Conservation (phyloP, 2,797 vertebrate genomes). For the Falco biarmicus region DNA sequence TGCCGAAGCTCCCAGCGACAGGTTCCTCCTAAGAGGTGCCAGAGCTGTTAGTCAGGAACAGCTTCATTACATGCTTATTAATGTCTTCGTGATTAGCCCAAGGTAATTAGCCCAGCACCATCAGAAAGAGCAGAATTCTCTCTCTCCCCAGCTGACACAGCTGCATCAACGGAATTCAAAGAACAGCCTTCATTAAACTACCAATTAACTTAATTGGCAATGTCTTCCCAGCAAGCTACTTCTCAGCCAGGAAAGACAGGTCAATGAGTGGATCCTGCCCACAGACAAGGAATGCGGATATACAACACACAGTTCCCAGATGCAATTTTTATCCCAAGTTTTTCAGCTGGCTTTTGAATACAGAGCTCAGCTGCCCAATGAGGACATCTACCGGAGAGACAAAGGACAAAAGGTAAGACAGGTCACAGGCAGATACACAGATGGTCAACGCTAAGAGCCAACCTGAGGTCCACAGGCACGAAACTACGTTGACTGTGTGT, state of each 20-base stretch:
- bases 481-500: not conserved
- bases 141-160: not conserved
- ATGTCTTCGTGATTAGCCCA: not conserved
- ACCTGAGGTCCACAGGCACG: not conserved
- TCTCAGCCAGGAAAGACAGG: not conserved
- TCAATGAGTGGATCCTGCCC: not conserved
- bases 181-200: constrained; percentile 18
- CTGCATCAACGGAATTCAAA: constrained; percentile 1
- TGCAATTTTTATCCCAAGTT: not conserved
- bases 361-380: constrained; percentile 32
- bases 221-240: not conserved
- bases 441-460: not conserved
- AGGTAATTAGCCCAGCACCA: constrained; percentile 25
- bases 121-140: constrained; percentile 7
- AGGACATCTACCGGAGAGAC: constrained; percentile 66
- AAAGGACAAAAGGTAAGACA: not conserved
- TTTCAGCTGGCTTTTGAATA: not conserved
- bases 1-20: not conserved
- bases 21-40: not conserved
- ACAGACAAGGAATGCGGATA: not conserved
- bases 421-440: not conserved
- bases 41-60: not conserved
- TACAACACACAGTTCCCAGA: not conserved
- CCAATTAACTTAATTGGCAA: not conserved
- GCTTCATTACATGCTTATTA: constrained; percentile 17